phyloP scores from a whole-genome alignment of 2,113 vertebrate species.

The Notechis scutatus region DNA sequence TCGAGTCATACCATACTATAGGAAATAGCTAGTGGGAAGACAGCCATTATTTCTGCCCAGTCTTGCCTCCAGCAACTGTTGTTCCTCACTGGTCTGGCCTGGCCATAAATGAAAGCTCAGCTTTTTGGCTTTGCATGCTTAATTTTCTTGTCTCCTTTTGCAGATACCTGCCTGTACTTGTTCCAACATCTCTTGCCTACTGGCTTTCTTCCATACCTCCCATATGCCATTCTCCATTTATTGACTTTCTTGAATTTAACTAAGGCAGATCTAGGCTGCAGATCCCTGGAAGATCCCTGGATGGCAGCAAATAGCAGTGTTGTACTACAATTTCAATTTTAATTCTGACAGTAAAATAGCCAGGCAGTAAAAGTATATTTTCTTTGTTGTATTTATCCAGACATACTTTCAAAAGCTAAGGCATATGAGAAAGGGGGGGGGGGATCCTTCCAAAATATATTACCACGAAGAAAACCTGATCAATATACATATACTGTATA shows the following conservation, averaged over 20 bases:
- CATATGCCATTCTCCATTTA: background rate
- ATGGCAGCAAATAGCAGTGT: background rate
- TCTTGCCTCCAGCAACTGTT: background rate
- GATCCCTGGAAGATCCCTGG: background rate
- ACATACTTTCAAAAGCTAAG: background rate
- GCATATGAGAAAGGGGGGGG: background rate
- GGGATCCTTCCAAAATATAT: background rate
- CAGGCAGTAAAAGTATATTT: background rate
- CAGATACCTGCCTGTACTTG: background rate
- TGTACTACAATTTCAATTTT: background rate
- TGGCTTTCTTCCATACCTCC: background rate
- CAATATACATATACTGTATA: background rate
- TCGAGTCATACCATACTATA: background rate
- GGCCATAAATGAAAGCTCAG: background rate
- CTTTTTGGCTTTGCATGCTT: background rate
- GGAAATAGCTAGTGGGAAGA: background rate
- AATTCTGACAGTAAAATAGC: background rate
- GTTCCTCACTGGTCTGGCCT: background rate
- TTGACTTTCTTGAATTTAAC: background rate
- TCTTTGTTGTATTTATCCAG: background rate
- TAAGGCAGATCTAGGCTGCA: background rate
- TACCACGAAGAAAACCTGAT: background rate
- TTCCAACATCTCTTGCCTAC: background rate
- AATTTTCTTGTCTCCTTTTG: background rate
- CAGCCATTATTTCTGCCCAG: background rate